A percentile compares a stretch with the other conserved stretches of the same genome.
Conservation (phyloP, 2,797 vertebrate genomes). For the Taeniopygia guttata region DNA sequence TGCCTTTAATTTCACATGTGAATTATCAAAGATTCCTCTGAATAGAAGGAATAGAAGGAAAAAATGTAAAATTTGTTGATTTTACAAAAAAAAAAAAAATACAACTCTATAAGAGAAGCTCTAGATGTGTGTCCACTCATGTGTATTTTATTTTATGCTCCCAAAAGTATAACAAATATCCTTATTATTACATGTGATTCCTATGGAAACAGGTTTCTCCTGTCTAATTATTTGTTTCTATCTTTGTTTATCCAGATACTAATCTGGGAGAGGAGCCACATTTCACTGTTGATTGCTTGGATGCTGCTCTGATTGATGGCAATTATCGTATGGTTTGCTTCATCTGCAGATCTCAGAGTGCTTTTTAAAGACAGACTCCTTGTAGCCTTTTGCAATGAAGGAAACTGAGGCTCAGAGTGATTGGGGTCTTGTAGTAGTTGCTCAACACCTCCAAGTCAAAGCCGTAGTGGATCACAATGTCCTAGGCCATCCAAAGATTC, state of each 20-base stretch:
- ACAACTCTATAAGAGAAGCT: constrained; percentile 36
- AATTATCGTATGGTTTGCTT: neutral
- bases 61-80: no score
- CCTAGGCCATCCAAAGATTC: neutral
- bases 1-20: constrained; percentile 80
- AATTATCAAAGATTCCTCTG: constrained; percentile 75
- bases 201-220: neutral
- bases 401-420: neutral
- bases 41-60: constrained; percentile 49
- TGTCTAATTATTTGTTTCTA: neutral
- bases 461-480: neutral
- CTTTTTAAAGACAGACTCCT: neutral
- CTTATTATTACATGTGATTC: neutral
- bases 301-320: constrained; percentile 20
- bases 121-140: constrained; percentile 12
- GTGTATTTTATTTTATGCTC: neutral
- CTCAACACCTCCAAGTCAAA: neutral
- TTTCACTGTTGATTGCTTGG: constrained; percentile 6
- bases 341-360: neutral
- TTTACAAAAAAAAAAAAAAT: constrained; percentile 65
- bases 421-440: neutral
- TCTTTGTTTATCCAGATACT: neutral
- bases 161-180: neutral
- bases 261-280: constrained; percentile 16
- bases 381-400: neutral